Evolutionary conservation across 2,113 vertebrate genomes (phyloP).

Genomic region (Callithrix jacchus): DNA sequence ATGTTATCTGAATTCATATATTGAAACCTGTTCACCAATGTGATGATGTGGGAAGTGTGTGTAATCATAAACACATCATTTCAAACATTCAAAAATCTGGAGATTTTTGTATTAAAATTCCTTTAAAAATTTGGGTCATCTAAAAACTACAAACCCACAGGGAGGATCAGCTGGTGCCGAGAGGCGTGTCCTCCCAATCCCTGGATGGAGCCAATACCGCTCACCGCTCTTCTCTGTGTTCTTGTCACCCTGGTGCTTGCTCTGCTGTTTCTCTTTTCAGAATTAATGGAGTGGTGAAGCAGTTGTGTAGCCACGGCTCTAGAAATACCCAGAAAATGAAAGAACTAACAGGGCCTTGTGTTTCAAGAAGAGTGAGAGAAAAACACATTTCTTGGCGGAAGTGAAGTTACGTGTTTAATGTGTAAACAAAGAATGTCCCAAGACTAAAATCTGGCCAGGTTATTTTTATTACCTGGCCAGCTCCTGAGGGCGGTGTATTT

Average conservation of each 20-base stretch:
- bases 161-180: neutral
- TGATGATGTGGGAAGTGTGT: neutral
- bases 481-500: neutral
- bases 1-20: neutral
- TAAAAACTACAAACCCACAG: neutral
- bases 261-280: neutral
- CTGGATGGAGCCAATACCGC: accelerated
- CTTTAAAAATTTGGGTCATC: neutral
- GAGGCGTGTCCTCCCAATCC: too few relatives aligned
- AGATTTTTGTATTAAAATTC: neutral
- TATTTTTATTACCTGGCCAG: constrained; percentile 26
- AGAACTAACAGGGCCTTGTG: neutral
- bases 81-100: constrained; percentile 25
- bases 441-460: neutral
- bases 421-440: neutral
- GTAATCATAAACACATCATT: neutral
- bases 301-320: neutral
- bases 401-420: neutral
- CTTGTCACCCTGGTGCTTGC: too few relatives aligned
- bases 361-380: neutral
- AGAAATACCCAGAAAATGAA: neutral
- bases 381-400: constrained; percentile 1
- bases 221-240: accelerated
- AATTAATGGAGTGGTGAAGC: neutral
- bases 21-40: neutral